phyloP scores from a whole-genome alignment of 2,797 vertebrate genomes.

The Allobates femoralis region DNA sequence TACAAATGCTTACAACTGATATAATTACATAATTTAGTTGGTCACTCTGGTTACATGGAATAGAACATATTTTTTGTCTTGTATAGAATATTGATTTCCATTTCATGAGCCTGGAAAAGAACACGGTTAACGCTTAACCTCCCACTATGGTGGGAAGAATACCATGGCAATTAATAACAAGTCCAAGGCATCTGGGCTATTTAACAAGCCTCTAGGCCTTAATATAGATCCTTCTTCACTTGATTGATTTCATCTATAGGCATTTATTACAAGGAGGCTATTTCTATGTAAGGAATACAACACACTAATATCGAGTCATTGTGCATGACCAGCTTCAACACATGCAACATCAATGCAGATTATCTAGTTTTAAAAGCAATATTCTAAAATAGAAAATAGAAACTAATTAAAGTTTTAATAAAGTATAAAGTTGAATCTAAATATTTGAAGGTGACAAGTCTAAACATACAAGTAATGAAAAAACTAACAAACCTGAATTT shows the following conservation, averaged over 20 bases:
- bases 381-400: not conserved
- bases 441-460: not conserved
- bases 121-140: constrained; percentile 22
- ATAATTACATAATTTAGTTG: not conserved
- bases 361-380: not conserved
- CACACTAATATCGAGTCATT: not conserved
- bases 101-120: constrained; percentile 7
- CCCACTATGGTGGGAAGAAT: not conserved
- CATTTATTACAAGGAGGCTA: constrained; percentile 38
- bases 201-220: constrained; percentile 29
- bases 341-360: not conserved
- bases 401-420: not conserved
- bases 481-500: not conserved
- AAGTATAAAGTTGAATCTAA: not conserved
- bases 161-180: constrained; percentile 26
- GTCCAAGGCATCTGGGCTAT: constrained; percentile 24
- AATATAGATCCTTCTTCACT: constrained; percentile 19
- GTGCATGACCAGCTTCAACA: not conserved
- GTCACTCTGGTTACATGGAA: not conserved
- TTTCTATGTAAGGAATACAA: constrained; percentile 43
- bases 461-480: not conserved
- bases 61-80: not conserved
- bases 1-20: not conserved
- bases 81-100: constrained; percentile 22
- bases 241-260: constrained; percentile 33